Evolutionary conservation across 2,888 invertebrate genomes (phyloP), one percentile per base, ranked within the genome.

Genomic region (Anarsia innoxiella): DNA sequence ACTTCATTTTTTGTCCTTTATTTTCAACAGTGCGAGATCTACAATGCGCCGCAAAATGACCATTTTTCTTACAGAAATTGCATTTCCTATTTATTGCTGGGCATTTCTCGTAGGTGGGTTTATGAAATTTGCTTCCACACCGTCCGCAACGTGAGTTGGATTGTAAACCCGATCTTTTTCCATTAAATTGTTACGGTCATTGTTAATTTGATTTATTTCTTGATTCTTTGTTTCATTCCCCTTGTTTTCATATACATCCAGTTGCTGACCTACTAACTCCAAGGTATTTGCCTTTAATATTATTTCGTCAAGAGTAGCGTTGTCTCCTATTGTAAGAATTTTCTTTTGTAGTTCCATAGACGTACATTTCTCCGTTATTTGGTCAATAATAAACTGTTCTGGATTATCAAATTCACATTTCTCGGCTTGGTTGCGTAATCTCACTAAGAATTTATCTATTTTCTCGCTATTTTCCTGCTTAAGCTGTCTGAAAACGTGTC

Each of bases 241-340:
- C 11, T 27, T 34, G 1, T 15, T n/a, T 5, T 34, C 10, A 12
- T 15, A 32, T 8, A n/a, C 23, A 6, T 11, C 13, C 14, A 39
- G 36, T 10, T 45, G 37, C 19, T 40, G 23, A 10, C 44, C 12
- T 2, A 51, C 41, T 1, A 37, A 16, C 42, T 53, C 50, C 16
- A 53, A 23, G 1, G 48, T 4, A 35, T 53, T 51, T 2, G 51
- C 51, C 40, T 50, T 48, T 1, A 12, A 8, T 2, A 49, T 37
- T 3, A 49, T 41, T 27, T 48, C 39, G 1, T 47, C 45, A 1
- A 53, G 1, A 0, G 53, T 48, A 2, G 41, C 34, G 0, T 12
- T 14, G 10, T 53, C 48, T 0, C 53, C 49, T n/a, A n/a, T n/a
- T n/a, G n/a, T n/a, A n/a, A n/a, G n/a, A n/a, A n/a, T n/a, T n/a